These are phyloP conservation scores for Mimas tiliae DNA, from an alignment of 2,888 invertebrate genomes.

Conservation along the genomic window DNA sequence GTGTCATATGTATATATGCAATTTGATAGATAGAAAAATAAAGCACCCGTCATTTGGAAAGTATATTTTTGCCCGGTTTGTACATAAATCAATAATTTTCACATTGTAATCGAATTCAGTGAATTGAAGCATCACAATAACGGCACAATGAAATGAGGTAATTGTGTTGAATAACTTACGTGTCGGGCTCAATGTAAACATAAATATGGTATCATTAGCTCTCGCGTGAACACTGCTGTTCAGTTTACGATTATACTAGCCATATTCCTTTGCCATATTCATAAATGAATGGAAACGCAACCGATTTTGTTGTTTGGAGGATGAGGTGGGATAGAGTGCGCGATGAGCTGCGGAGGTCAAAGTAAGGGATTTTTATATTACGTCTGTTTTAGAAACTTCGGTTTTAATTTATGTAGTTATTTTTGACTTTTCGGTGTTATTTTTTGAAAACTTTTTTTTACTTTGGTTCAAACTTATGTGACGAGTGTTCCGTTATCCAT, in stretches of 20 bases:
- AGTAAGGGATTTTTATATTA: slow-evolving; percentile 51
- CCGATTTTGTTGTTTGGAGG: slow-evolving; percentile 69
- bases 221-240: slow-evolving; percentile 6
- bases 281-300: slow-evolving; percentile 42
- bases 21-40: slow-evolving; percentile 22
- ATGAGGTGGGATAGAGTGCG: slow-evolving; percentile 68
- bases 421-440: not conserved
- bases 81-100: slow-evolving; percentile 18
- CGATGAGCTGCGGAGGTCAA: slow-evolving; percentile 56
- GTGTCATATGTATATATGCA: not conserved
- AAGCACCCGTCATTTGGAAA: slow-evolving; percentile 12
- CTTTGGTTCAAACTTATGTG: too few relatives aligned
- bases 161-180: slow-evolving; percentile 48
- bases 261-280: too few relatives aligned
- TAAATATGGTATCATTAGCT: slow-evolving; percentile 33
- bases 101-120: slow-evolving; percentile 18
- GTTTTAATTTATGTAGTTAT: too few relatives aligned
- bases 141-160: slow-evolving; percentile 61
- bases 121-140: slow-evolving; percentile 20
- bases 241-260: slow-evolving; percentile 8
- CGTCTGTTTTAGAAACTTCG: not conserved
- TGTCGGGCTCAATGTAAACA: slow-evolving; percentile 44
- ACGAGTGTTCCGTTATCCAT: too few relatives aligned
- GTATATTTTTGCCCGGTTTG: not conserved
- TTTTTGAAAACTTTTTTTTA: not conserved